Evolutionary conservation across 2,113 vertebrate genomes (phyloP).

Genomic region (Picathartes gymnocephalus): DNA sequence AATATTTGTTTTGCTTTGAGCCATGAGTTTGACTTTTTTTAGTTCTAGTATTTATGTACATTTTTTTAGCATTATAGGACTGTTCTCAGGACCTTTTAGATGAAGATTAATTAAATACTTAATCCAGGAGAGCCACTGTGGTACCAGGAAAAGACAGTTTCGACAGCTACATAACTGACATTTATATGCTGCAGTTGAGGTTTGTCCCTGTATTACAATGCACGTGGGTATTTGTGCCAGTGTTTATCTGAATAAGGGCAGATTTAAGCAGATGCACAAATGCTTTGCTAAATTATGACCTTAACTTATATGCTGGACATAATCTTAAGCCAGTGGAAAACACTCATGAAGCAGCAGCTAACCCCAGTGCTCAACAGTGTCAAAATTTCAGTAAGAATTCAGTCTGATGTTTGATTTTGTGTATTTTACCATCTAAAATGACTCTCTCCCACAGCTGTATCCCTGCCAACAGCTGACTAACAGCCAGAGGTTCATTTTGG

Average conservation of each 20-base stretch:
- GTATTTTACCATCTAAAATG: background rate
- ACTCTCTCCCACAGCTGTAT: background rate
- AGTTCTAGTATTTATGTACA: constrained; percentile 15
- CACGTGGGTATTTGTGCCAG: background rate
- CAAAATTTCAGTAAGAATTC: background rate
- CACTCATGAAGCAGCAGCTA: background rate
- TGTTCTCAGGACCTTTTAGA: constrained; percentile 46
- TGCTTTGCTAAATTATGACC: constrained; percentile 12
- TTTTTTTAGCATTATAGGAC: constrained; percentile 11
- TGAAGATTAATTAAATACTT: constrained; percentile 7
- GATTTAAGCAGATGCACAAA: background rate
- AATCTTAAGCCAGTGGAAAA: background rate
- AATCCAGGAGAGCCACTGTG: background rate
- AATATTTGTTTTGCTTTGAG: constrained; percentile 52
- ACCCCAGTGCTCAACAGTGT: background rate
- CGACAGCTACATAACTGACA: background rate
- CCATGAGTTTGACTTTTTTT: background rate
- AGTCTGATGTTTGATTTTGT: background rate
- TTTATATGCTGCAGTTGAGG: background rate
- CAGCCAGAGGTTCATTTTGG: background rate
- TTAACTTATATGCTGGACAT: background rate
- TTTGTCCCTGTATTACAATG: background rate
- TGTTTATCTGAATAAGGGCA: background rate
- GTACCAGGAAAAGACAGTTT: background rate
- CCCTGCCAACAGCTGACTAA: background rate